phyloP scores from a whole-genome alignment of 2,888 invertebrate genomes.

The Phasia obesa region DNA sequence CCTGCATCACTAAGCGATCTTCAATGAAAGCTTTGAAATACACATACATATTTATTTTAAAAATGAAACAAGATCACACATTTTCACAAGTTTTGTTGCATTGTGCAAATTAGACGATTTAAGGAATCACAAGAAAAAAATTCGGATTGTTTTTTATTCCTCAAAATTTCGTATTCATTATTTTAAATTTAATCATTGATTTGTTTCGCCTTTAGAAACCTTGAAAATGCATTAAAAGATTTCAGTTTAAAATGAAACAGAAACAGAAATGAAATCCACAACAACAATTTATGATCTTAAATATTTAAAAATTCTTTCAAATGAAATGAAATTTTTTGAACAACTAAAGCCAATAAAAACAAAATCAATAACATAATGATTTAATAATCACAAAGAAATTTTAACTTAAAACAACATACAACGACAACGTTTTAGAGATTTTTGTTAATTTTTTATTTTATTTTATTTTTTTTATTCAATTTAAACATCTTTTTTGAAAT shows the following conservation, averaged over 20 bases:
- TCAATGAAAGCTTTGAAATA: no score
- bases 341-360: slow-evolving; percentile 23
- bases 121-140: slow-evolving; percentile 4
- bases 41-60: no score
- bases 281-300: slow-evolving; percentile 23
- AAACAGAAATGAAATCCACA: slow-evolving; percentile 43
- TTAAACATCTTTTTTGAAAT: slow-evolving; percentile 16
- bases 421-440: slow-evolving; percentile 37
- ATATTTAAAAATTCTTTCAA: slow-evolving; percentile 47
- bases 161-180: slow-evolving; percentile 28
- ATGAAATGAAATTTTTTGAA: slow-evolving; percentile 26
- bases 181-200: slow-evolving; percentile 42
- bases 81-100: not conserved
- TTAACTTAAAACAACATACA: slow-evolving; percentile 42
- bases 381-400: slow-evolving; percentile 55
- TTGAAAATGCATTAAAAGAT: slow-evolving; percentile 69
- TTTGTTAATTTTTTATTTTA: slow-evolving; percentile 27
- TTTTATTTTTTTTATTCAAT: slow-evolving; percentile 8
- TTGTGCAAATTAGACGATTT: not conserved
- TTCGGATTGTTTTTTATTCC: not conserved
- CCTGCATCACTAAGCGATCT: no score
- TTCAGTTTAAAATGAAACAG: slow-evolving; percentile 47
- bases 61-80: not conserved
- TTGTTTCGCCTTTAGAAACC: slow-evolving; percentile 47
- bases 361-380: slow-evolving; percentile 66